Evolutionary conservation across 2,113 vertebrate species (phyloP), one percentile per base, ranked within the genome.

Genomic region (Pionites leucogaster): DNA sequence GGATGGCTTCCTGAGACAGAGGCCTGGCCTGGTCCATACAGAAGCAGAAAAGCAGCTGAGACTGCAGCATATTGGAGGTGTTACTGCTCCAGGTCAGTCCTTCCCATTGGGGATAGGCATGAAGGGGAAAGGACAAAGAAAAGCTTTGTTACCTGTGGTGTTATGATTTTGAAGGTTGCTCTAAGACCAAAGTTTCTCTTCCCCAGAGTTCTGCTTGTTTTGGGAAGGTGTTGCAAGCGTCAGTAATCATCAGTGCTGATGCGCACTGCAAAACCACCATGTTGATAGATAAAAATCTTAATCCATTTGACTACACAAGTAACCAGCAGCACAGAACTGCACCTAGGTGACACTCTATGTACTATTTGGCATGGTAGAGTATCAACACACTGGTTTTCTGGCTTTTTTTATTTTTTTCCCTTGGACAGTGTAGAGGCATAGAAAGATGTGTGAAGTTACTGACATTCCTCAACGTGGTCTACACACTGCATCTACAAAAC

Each of bases 161-260:
- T 59, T 53, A 68, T 0, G 1, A 80, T 64, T 67, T 10, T 63
- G 47, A 63, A 91, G 25, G 31, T n/a, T 5, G 0, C 11, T 2
- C 44, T 91, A 81, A 95, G 71, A 55, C 16, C 80, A 50, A 49
- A 72, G 35, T 55, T 92, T 23, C 22, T 71, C 46, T 71, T 86
- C 4, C 13, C 20, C 39, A 55, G 68, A 60, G 28, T 77, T 86
- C 68, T 93, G 25, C 49, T 64, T 72, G 24, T 44, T 86, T 77
- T 35, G 39, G 27, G 19, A 68, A 29, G 13, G 18, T 37, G 35
- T 72, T 53, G 25, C 19, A 82, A 71, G 35, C 25, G 63, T 72
- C 47, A 77, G 25, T 83, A 72, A 53, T 44, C 52, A 59, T 62
- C 35, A 76, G 28, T 87, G 33, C 8, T 74, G 35, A 41, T 0